phyloP scores from a whole-genome alignment of 1,140 invertebrate species.

The Euglossa dilemma region DNA sequence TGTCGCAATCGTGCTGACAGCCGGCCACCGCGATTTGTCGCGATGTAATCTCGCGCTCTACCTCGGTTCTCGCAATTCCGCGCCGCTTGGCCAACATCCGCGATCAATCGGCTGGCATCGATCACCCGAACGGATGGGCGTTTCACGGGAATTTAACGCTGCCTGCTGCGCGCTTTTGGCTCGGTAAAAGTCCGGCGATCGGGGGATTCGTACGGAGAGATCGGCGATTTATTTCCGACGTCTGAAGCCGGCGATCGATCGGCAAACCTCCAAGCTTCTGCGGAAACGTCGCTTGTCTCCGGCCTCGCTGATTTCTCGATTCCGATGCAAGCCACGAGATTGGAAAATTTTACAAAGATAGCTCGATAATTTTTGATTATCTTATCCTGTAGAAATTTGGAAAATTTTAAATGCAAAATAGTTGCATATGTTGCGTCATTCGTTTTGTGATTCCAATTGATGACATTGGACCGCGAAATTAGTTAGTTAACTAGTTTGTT shows the following conservation, averaged over 20 bases:
- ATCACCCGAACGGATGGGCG: not conserved
- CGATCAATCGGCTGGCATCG: conserved; percentile 4
- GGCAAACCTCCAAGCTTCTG: no score
- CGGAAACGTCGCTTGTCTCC: no score
- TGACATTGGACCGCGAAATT: no score
- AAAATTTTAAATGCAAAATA: no score
- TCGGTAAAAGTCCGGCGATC: not conserved
- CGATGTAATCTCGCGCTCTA: conserved; percentile 40
- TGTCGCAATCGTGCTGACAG: conserved; percentile 37
- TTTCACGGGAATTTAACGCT: not conserved
- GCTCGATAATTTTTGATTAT: no score
- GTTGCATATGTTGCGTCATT: no score
- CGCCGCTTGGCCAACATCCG: conserved; percentile 14
- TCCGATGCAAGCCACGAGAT: no score
- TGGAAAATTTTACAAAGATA: no score
- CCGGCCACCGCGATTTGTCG: conserved; percentile 41
- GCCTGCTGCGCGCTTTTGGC: not conserved
- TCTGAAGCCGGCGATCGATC: not conserved
- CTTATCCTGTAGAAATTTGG: no score
- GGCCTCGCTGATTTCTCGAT: no score
- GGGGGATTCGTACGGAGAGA: not conserved
- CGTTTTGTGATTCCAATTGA: no score
- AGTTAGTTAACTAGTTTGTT: no score
- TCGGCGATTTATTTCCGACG: not conserved
- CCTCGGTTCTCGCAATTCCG: conserved; percentile 43